A percentile compares a stretch with the other conserved stretches of the same genome.
Conservation (phyloP, 1,140 invertebrate species). For the Tyrophagus putrescentiae region DNA sequence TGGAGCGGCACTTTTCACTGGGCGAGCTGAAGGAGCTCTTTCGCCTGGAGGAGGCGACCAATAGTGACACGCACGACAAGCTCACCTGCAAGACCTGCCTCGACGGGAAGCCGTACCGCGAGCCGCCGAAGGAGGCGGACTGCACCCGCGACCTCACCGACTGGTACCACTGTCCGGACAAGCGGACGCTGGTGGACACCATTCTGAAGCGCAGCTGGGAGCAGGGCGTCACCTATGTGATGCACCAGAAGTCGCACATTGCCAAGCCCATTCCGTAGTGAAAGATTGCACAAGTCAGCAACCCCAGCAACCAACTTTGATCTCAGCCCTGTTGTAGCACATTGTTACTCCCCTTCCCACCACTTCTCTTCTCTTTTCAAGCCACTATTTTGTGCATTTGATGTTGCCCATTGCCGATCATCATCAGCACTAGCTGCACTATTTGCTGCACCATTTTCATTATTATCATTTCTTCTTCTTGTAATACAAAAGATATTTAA, state of each 20-base stretch:
- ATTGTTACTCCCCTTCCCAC: no score
- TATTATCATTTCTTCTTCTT: no score
- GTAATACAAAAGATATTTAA: no score
- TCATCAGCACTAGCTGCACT: no score
- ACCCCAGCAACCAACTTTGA: no score
- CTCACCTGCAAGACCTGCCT: conserved; percentile 88
- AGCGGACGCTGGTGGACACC: conserved; percentile 61
- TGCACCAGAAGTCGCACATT: conserved; percentile 59
- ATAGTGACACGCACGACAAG: conserved; percentile 90
- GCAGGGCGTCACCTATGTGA: conserved; percentile 80
- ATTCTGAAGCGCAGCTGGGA: conserved; percentile 71
- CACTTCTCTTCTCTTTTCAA: no score
- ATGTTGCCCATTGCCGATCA: no score
- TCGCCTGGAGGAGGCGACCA: conserved; percentile 63
- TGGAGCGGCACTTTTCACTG: conserved; percentile 81
- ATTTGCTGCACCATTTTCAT: no score
- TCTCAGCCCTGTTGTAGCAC: no score
- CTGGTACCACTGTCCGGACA: conserved; percentile 85
- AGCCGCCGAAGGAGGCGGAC: conserved; percentile 73
- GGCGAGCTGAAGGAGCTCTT: conserved; percentile 88
- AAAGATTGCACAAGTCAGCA: no score
- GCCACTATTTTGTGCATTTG: no score
- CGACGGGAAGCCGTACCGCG: conserved; percentile 72
- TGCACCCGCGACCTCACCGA: conserved; percentile 85
- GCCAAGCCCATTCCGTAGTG: conserved; percentile 8